These are phyloP conservation scores for Poicephalus meyeri DNA, from an alignment of 2,113 vertebrate species.

Conservation along the genomic window DNA sequence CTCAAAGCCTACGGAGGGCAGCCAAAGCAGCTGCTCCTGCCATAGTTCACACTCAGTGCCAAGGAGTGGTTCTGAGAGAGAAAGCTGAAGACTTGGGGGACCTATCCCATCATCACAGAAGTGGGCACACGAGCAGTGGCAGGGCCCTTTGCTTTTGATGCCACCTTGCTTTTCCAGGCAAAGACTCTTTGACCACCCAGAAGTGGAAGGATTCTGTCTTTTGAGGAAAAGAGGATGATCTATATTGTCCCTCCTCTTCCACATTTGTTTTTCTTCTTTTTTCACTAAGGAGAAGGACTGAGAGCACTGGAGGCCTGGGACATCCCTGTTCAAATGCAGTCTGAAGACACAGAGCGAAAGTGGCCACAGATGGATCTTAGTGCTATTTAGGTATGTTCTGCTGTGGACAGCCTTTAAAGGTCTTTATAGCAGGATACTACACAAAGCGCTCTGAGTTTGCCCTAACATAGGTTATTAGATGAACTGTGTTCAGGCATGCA, in stretches of 20 bases:
- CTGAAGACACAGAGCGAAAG: neutral
- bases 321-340: neutral
- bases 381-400: neutral
- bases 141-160: neutral
- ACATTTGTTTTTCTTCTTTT: neutral
- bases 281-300: neutral
- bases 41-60: neutral
- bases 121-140: neutral
- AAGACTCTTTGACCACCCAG: neutral
- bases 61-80: neutral
- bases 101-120: neutral
- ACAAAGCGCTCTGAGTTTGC: neutral
- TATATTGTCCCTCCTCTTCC: neutral
- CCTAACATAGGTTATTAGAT: neutral
- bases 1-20: neutral
- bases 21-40: fast-evolving
- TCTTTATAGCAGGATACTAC: neutral
- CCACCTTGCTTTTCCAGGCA: neutral
- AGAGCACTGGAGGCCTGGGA: fast-evolving
- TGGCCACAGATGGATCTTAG: neutral
- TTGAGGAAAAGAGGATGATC: neutral
- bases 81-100: neutral
- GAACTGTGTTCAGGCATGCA: neutral
- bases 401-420: neutral
- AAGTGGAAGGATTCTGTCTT: neutral